Base-by-base conservation (phyloP, 2,113 vertebrate species). In the Mohoua ochrocephala region DNA sequence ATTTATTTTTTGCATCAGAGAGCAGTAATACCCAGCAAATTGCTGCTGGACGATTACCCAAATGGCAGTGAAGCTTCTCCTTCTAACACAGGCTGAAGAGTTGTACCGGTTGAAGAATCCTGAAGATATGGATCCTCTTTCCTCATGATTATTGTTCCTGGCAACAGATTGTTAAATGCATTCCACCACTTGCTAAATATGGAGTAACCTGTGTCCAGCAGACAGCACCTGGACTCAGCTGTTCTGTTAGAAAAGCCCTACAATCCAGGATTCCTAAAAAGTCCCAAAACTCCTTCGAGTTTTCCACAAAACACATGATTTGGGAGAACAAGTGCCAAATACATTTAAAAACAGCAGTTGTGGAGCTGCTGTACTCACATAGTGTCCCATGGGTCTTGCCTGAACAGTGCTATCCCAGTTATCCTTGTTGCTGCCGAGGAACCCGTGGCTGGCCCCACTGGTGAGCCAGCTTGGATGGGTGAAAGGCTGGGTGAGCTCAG, bases 1-100 rank as follows among this genome's bases (percentile, higher is more conserved):
- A 41, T 84, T 91, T 84, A 16, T 67, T 87, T 87, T 89, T 87
- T 84, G 17, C 60, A 87, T 57, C 52, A 67, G 56, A 90, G 52
- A 57, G 57, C 52, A 54, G 35, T 42, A 75, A 67, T 65, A 31
- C 21, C 0, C 8, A 81, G 53, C 28, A 82, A 56, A 53, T 74
- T 89, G 45, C 39, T 85, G 44, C n/a, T 75, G 33, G 42, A 90
- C 60, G 23, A 44, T 82, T 75, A 59, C 22, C 26, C 52, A 71
- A 50, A 68, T 67, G 49, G 47, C 2, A 2, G 23, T 41, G 50
- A 79, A 73, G 28, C 68, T 86, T 56, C 59, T 84, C 16, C 37
- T 84, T 41, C 52, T 74, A 69, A 57, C 30, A 57, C 9, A 70
- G 68, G 68, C 68, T 87, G 45, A 77, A 73, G 42, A 77, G 45